Evolutionary conservation across 2,113 vertebrate genomes (phyloP).

Genomic region (Uria aalge): DNA sequence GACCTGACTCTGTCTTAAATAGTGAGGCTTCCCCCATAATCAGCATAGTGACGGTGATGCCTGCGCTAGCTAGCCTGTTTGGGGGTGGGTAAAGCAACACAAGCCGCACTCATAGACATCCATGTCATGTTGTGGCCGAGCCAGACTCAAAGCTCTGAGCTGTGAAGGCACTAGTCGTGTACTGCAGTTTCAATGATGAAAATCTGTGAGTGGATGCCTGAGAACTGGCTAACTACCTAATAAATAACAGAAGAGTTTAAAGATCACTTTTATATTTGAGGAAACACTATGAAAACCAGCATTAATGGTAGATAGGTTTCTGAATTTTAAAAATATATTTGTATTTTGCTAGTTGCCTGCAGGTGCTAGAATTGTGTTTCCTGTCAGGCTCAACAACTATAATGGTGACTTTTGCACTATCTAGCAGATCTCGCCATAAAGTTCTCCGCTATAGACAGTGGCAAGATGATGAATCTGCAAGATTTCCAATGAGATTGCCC

Average conservation of each 20-base stretch:
- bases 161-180: background rate
- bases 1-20: background rate
- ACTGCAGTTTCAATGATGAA: background rate
- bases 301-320: background rate
- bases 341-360: background rate
- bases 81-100: background rate
- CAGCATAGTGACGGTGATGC: too few relatives aligned
- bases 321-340: background rate
- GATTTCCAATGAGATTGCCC: background rate
- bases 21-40: background rate
- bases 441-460: background rate
- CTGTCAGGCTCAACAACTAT: background rate
- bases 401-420: background rate
- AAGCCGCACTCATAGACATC: background rate
- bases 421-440: background rate
- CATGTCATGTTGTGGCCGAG: accelerated
- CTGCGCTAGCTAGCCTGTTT: background rate
- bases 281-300: background rate
- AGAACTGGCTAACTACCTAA: background rate
- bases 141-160: background rate
- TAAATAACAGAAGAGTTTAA: background rate
- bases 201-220: background rate
- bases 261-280: background rate
- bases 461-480: background rate
- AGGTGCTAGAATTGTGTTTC: background rate